phyloP scores from a whole-genome alignment of 2,113 vertebrate species.

The Accipiter virgatus region DNA sequence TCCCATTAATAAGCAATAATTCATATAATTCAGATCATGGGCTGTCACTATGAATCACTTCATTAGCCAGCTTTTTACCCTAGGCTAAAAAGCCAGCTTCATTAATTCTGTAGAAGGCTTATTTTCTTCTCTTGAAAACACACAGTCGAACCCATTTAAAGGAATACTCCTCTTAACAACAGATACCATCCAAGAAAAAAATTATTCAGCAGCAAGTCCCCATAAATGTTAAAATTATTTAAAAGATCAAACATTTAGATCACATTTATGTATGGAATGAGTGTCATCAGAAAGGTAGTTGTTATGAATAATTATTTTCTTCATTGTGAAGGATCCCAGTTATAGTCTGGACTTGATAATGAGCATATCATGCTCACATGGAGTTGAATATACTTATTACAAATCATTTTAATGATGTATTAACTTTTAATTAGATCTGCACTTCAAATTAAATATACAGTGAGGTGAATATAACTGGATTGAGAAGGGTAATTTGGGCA shows the following conservation, averaged over 20 bases:
- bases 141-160: neutral
- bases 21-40: conserved; percentile 59
- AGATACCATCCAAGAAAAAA: neutral
- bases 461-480: neutral
- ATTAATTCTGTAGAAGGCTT: conserved; percentile 72
- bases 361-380: neutral
- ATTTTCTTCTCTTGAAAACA: conserved; percentile 31
- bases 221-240: neutral
- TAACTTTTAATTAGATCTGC: conserved; percentile 62
- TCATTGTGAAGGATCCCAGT: neutral
- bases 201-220: neutral
- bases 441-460: neutral
- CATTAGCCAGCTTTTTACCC: conserved; percentile 70
- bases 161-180: neutral
- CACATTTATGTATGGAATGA: neutral
- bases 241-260: neutral
- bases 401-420: conserved; percentile 71
- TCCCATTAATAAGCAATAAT: conserved; percentile 79
- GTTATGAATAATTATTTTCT: conserved; percentile 1
- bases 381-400: conserved; percentile 14
- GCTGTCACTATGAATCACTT: conserved; percentile 72
- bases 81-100: conserved; percentile 68
- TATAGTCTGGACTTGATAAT: neutral
- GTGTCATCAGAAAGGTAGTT: neutral
- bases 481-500: neutral